phyloP scores from a whole-genome alignment of 1,140 invertebrate species.

The Pseudomyrmex sp. region DNA sequence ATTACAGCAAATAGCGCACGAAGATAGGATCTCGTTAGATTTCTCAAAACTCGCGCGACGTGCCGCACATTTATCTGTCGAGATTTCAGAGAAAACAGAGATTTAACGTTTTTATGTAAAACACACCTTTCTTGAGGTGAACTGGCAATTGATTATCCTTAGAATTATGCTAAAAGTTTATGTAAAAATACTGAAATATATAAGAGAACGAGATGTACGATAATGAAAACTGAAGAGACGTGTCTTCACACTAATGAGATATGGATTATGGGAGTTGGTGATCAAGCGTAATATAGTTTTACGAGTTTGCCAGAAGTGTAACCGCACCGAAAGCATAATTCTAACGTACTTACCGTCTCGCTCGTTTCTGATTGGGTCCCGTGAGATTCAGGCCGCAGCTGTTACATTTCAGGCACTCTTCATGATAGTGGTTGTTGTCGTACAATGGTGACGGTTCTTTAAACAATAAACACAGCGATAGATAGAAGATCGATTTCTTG shows the following conservation, averaged over 20 bases:
- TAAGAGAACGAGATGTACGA: neutral
- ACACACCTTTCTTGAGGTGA: too few species aligned
- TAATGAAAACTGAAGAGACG: slow-evolving; percentile 20
- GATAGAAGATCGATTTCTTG: neutral
- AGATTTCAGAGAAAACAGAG: neutral
- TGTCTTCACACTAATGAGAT: slow-evolving; percentile 7
- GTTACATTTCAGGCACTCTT: slow-evolving; percentile 97
- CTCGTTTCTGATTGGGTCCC: slow-evolving; percentile 94
- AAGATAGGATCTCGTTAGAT: slow-evolving; percentile 3
- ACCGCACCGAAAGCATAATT: slow-evolving; percentile 4
- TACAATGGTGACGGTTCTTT: slow-evolving; percentile 95
- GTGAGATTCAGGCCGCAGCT: slow-evolving; percentile 96
- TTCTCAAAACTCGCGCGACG: neutral
- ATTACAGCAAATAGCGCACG: neutral
- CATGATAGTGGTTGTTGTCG: slow-evolving; percentile 98
- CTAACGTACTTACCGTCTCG: slow-evolving; percentile 82
- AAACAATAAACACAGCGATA: slow-evolving; percentile 78
- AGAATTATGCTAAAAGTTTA: neutral
- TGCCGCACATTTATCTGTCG: neutral
- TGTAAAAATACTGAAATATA: neutral
- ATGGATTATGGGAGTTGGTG: slow-evolving; percentile 17
- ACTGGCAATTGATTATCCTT: neutral
- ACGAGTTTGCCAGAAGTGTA: neutral
- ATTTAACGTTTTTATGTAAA: too few species aligned
- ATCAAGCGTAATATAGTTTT: slow-evolving; percentile 36